phyloP scores from a whole-genome alignment of 2,888 invertebrate species.

The Palloptera scutellata region DNA sequence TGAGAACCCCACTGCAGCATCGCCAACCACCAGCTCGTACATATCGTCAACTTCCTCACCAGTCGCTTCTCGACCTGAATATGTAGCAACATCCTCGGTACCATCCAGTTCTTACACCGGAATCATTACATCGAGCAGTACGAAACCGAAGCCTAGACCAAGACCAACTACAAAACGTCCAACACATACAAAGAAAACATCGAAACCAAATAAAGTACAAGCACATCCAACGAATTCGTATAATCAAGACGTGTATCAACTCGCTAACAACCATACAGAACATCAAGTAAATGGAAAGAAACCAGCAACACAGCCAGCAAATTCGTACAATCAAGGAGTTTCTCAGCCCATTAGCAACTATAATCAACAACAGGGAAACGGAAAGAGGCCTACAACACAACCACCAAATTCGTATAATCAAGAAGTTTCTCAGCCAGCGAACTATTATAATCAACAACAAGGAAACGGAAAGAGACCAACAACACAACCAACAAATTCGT shows the following conservation, averaged over 20 bases:
- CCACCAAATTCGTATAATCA: constrained; percentile 23
- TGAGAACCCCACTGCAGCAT: constrained; percentile 4
- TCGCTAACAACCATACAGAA: constrained; percentile 31
- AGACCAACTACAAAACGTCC: constrained; percentile 51
- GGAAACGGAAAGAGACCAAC: constrained; percentile 5
- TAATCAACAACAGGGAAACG: background rate
- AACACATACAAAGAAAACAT: constrained; percentile 37
- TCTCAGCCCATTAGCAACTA: constrained; percentile 8
- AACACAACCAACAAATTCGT: constrained; percentile 15
- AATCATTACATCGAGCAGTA: constrained; percentile 65
- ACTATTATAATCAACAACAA: background rate
- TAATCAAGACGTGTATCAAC: no score
- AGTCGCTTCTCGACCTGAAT: constrained; percentile 42
- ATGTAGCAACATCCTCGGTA: constrained; percentile 30
- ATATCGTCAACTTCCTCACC: constrained; percentile 42
- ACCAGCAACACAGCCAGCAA: constrained; percentile 30
- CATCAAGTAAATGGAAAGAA: constrained; percentile 24
- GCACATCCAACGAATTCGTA: no score
- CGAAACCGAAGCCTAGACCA: constrained; percentile 54
- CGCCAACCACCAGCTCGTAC: constrained; percentile 30
- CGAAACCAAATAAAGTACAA: background rate
- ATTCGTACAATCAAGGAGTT: constrained; percentile 35
- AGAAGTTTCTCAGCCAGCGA: background rate
- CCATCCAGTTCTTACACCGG: constrained; percentile 52
- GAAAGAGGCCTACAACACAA: constrained; percentile 2